Conservation (phyloP, 2,888 invertebrate species). For the Amiota minor region DNA sequence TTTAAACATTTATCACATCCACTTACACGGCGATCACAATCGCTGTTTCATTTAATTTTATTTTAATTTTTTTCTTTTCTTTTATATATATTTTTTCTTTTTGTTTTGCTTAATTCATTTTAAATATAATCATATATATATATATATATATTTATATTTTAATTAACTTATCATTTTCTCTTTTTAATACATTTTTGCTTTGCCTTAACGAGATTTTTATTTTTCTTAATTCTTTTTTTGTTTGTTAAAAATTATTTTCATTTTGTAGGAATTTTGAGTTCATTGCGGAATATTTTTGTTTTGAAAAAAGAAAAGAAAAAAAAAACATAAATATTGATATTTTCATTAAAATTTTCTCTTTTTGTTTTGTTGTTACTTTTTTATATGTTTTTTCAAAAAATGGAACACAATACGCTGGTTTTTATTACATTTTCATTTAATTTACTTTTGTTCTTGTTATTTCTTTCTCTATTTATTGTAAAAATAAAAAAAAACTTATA, state of each 20-base stretch:
- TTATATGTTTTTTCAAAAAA: slow-evolving; percentile 7
- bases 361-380: slow-evolving; percentile 36
- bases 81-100: slow-evolving; percentile 46
- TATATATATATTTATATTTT: slow-evolving; percentile 41
- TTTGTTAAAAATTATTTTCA: slow-evolving; percentile 30
- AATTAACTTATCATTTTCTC: slow-evolving; percentile 41
- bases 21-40: slow-evolving; percentile 69
- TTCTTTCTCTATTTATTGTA: neutral
- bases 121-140: slow-evolving; percentile 33
- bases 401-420: slow-evolving; percentile 35
- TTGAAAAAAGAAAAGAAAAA: neutral
- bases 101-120: slow-evolving; percentile 44
- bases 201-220: slow-evolving; percentile 31
- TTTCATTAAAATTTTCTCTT: slow-evolving; percentile 43
- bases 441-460: slow-evolving; percentile 12
- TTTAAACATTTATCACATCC: slow-evolving; percentile 73
- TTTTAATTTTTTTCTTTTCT: slow-evolving; percentile 42
- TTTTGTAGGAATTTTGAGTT: slow-evolving; percentile 66
- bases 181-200: slow-evolving; percentile 47
- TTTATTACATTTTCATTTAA: slow-evolving; percentile 30
- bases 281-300: slow-evolving; percentile 58
- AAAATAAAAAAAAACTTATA: neutral
- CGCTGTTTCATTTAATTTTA: slow-evolving; percentile 52
- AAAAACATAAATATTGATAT: neutral
- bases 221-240: slow-evolving; percentile 37